phyloP scores from a whole-genome alignment of 2,113 vertebrate genomes.

The Chauna torquata region DNA sequence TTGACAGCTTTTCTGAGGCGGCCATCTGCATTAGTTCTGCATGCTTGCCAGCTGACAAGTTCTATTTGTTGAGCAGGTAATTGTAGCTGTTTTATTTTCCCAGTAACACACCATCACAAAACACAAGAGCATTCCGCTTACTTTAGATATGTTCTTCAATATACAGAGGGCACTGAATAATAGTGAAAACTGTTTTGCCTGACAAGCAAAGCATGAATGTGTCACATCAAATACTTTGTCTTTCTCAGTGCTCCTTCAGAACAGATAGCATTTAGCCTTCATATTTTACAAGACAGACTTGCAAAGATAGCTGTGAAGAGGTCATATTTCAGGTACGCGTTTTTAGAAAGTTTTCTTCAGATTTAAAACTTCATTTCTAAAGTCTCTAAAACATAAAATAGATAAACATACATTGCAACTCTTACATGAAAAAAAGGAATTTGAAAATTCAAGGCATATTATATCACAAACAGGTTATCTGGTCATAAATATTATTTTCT shows the following conservation, averaged over 20 bases:
- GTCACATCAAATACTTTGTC: slow-evolving; percentile 54
- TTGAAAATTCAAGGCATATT: not conserved
- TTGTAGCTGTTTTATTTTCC: slow-evolving; percentile 61
- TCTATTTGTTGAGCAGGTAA: slow-evolving; percentile 68
- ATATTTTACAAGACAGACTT: not conserved
- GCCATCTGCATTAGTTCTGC: slow-evolving; percentile 58
- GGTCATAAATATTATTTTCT: not conserved
- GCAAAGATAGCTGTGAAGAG: not conserved
- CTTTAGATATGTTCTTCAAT: slow-evolving; percentile 44
- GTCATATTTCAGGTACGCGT: not conserved
- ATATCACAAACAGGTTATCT: not conserved
- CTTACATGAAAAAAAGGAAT: not conserved
- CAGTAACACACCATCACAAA: slow-evolving; percentile 55
- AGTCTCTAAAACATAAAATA: not conserved
- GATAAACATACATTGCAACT: not conserved
- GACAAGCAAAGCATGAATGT: slow-evolving; percentile 64
- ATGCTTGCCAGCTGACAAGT: slow-evolving; percentile 57
- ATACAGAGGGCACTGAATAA: slow-evolving; percentile 56
- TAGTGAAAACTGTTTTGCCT: slow-evolving; percentile 57
- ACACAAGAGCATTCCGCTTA: slow-evolving; percentile 15
- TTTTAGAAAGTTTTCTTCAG: not conserved
- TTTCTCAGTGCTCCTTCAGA: slow-evolving; percentile 34
- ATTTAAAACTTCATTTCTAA: not conserved
- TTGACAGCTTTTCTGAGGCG: slow-evolving; percentile 53
- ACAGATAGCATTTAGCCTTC: slow-evolving; percentile 26